Evolutionary conservation across 2,113 vertebrate species (phyloP), one percentile per base, ranked within the genome.

Genomic region (Dolichotis patagonum): DNA sequence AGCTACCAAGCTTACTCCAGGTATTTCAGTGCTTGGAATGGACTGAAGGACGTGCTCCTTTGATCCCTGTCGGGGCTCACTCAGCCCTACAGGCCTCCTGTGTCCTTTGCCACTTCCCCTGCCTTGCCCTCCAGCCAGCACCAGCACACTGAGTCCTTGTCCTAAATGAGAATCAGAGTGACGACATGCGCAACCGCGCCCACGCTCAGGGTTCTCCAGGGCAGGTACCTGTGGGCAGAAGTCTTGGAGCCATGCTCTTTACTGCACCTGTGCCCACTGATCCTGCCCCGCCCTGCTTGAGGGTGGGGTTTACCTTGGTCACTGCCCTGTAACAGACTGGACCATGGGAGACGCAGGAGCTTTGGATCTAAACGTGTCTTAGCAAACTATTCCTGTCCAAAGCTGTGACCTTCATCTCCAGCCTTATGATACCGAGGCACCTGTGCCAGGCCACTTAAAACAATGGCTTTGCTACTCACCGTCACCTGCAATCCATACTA

Each of bases 51-150:
- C 38, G 22, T n/a, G n/a, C n/a, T n/a, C 12, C 16, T 5, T 6
- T 32, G 30, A 1, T 41, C 2, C 4, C 41, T 5, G 32, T 71
- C 67, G 8, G 28, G 8, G 22, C 7, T 11, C 11, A 1, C 43
- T 30, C 3, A 0, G 11, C 24, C n/a, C 62, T 1, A 4, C n/a
- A 63, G 32, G 38, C 13, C 10, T 9, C 56, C 28, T 38, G 12
- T 5, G 1, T 41, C 28, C 24, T 1, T 30, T 16, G n/a, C 14
- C 63, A 1, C 3, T 3, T 56, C 0, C 2, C 49, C 54, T 1
- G 1, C 28, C n/a, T 38, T 4, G 5, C 5, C 62, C 62, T 54
- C 49, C 56, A 46, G 43, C 19, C 14, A 65, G n/a, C 7, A 16
- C 4, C 10, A 3, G 28, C 3, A 3, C 2, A 1, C 4, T 60